A percentile compares a stretch with the other conserved stretches of the same genome.
phyloP scores from a whole-genome alignment of 2,888 invertebrate species.

The Syritta pipiens region DNA sequence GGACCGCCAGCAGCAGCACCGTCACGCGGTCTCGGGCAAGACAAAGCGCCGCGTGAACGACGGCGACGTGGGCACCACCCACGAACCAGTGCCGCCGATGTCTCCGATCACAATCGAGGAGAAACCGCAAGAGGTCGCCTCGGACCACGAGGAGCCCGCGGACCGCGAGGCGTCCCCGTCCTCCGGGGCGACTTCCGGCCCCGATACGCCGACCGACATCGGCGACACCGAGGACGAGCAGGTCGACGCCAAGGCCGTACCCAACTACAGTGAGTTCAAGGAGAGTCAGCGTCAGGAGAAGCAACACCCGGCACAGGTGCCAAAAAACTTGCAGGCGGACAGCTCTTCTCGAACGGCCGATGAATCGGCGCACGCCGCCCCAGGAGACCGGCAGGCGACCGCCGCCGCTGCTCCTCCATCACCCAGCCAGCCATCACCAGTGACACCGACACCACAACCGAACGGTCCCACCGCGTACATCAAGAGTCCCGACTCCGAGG shows the following conservation, averaged over 20 bases:
- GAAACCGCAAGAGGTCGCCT: slow-evolving; percentile 74
- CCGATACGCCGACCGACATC: slow-evolving; percentile 88
- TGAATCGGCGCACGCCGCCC: slow-evolving; percentile 29
- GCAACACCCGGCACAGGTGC: not conserved
- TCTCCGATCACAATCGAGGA: slow-evolving; percentile 17
- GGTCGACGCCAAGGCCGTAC: slow-evolving; percentile 44
- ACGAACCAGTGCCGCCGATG: slow-evolving; percentile 5
- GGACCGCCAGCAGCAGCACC: slow-evolving; percentile 17
- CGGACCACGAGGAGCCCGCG: slow-evolving; percentile 66
- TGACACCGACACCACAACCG: not conserved
- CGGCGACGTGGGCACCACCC: not conserved
- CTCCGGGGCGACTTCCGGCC: slow-evolving; percentile 93
- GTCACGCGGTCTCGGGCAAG: not conserved
- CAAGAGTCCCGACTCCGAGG: no score
- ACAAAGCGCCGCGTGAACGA: slow-evolving; percentile 14
- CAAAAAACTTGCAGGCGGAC: slow-evolving; percentile 5
- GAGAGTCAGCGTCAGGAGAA: slow-evolving; percentile 19
- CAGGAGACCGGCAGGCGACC: no score
- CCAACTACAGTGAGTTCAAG: slow-evolving; percentile 68
- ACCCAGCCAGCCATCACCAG: not conserved
- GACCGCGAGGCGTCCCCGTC: slow-evolving; percentile 82
- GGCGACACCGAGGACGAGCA: slow-evolving; percentile 84
- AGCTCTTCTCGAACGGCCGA: not conserved
- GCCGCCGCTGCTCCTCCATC: no score
- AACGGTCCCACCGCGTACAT: not conserved